Percentiles rank a stretch among this genome's conserved stretches.
These are phyloP conservation scores for Octodonta nipae DNA, from an alignment of 2,888 invertebrate genomes.

Conservation along the genomic window DNA sequence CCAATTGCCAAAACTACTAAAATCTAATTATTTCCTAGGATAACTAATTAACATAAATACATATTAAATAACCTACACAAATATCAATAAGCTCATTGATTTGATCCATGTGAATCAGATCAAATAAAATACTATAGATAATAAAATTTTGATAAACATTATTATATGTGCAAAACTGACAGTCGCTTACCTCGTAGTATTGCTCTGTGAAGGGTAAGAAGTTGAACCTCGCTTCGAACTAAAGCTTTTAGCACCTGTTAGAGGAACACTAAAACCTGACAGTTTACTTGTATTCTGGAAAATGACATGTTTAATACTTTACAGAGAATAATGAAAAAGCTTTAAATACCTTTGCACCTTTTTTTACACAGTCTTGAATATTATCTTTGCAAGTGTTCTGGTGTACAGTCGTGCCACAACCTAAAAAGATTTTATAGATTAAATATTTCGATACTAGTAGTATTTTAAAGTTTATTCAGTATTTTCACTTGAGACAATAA, in stretches of 20 bases:
- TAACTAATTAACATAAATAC: too few relatives aligned
- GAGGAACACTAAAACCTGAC: constrained; percentile 30
- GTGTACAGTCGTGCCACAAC: constrained; percentile 76
- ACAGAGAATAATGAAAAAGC: too few relatives aligned
- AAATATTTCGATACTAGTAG: neutral
- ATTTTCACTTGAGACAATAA: too few relatives aligned
- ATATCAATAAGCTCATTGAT: too few relatives aligned
- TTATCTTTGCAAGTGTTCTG: constrained; percentile 81
- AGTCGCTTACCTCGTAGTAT: constrained; percentile 32
- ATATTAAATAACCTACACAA: too few relatives aligned
- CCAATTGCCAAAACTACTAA: constrained; percentile 26
- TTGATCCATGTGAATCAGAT: too few relatives aligned
- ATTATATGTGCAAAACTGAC: too few relatives aligned
- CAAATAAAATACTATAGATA: too few relatives aligned
- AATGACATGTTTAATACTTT: neutral
- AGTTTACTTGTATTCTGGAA: constrained; percentile 33
- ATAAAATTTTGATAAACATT: too few relatives aligned
- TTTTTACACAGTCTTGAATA: constrained; percentile 69
- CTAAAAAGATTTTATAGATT: constrained; percentile 37
- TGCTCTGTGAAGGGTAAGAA: constrained; percentile 28
- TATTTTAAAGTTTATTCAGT: too few relatives aligned
- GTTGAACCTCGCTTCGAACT: constrained; percentile 32
- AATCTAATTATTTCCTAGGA: too few relatives aligned
- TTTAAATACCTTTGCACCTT: constrained; percentile 44
- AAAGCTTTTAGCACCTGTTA: constrained; percentile 31